Evolutionary conservation across 1,140 invertebrate genomes (phyloP).

Genomic region (Muscidifurax raptorellus): DNA sequence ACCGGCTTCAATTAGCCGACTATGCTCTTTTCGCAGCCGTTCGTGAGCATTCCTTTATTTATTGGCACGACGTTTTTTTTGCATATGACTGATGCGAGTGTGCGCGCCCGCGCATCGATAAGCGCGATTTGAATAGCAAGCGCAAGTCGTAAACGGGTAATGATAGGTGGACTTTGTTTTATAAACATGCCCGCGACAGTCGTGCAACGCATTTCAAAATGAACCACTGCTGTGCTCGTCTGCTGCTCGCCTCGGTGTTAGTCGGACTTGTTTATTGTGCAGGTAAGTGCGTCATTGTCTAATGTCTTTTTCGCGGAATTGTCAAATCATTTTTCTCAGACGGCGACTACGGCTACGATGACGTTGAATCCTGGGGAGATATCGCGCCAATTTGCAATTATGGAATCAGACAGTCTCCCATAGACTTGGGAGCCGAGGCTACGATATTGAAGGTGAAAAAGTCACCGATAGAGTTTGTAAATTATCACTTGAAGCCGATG

Average conservation of each 20-base stretch:
- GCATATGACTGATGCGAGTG: background rate
- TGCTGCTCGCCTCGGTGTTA: background rate
- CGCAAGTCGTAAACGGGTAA: background rate
- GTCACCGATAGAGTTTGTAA: background rate
- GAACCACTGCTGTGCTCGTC: background rate
- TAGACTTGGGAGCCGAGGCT: background rate
- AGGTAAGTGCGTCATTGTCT: no score
- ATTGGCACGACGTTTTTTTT: no score
- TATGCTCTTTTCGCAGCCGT: no score
- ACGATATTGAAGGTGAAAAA: background rate
- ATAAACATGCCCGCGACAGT: background rate
- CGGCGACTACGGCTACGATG: background rate
- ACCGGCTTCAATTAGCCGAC: no score
- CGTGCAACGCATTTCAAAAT: background rate
- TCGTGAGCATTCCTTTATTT: no score
- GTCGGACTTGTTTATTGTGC: background rate
- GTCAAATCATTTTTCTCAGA: no score
- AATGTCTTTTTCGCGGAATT: no score
- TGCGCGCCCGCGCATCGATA: background rate
- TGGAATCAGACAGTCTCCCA: background rate
- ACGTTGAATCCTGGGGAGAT: background rate
- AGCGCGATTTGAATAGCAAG: background rate
- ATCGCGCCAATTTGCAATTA: background rate
- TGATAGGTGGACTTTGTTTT: background rate
- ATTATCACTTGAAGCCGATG: background rate